phyloP scores from a whole-genome alignment of 2,797 vertebrate species.

The Micrastur ruficollis region DNA sequence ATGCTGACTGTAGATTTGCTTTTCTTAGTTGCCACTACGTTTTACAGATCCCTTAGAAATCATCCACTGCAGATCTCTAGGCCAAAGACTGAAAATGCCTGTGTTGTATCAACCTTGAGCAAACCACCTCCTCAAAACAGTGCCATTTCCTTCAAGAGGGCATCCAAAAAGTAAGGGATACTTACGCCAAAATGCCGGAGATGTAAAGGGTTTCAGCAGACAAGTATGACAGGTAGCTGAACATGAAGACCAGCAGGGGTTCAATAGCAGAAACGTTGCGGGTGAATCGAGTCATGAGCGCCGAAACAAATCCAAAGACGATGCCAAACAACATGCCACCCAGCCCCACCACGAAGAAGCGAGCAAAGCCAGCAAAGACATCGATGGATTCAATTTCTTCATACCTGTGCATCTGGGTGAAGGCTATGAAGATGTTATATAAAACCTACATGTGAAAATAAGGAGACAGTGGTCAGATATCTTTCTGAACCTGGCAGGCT shows the following conservation, averaged over 20 bases:
- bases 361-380: slow-evolving; percentile 85
- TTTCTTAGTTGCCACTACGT: neutral
- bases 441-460: slow-evolving; percentile 78
- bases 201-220: slow-evolving; percentile 90
- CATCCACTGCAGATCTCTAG: neutral
- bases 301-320: slow-evolving; percentile 88
- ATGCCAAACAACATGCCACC: slow-evolving; percentile 90
- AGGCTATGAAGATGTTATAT: slow-evolving; percentile 91
- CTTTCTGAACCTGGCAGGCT: neutral
- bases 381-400: slow-evolving; percentile 84
- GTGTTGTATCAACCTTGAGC: neutral
- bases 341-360: slow-evolving; percentile 89
- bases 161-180: slow-evolving; percentile 39
- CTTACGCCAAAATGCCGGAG: slow-evolving; percentile 97
- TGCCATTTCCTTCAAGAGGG: neutral
- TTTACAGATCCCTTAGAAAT: neutral
- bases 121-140: neutral
- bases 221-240: slow-evolving; percentile 94
- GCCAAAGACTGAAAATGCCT: neutral
- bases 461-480: neutral
- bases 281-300: slow-evolving; percentile 93
- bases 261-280: slow-evolving; percentile 88
- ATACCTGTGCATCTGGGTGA: slow-evolving; percentile 86
- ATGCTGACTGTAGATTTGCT: neutral
- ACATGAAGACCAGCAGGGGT: slow-evolving; percentile 96